Percentiles rank a stretch among this genome's conserved stretches.
These are phyloP conservation scores for Pristionchus maxplancki DNA, from an alignment of 2,888 invertebrate genomes.

Conservation along the genomic window DNA sequence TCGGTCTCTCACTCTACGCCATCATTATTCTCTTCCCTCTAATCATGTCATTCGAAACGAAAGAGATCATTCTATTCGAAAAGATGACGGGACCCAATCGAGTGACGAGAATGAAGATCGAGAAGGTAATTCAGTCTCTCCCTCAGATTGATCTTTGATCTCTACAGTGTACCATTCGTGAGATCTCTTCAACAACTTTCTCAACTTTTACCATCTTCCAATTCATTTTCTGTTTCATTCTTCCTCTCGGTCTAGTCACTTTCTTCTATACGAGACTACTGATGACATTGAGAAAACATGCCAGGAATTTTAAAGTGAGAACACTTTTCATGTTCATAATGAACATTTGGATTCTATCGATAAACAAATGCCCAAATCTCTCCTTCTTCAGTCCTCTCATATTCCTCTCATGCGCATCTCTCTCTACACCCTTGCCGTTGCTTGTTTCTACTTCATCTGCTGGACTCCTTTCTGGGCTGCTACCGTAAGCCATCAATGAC, in stretches of 20 bases:
- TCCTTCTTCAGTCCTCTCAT: conserved; percentile 69
- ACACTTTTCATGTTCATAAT: neutral
- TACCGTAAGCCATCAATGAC: conserved; percentile 59
- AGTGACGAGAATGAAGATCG: conserved; percentile 74
- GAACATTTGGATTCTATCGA: too few species aligned
- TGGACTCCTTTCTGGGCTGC: conserved; percentile 76
- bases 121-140: conserved; percentile 55
- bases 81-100: conserved; percentile 71
- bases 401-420: conserved; percentile 76
- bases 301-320: conserved; percentile 72
- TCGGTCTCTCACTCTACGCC: conserved; percentile 73
- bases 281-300: conserved; percentile 71
- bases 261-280: conserved; percentile 74
- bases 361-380: too few species aligned
- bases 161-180: conserved; percentile 70
- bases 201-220: conserved; percentile 67
- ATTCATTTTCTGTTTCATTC: conserved; percentile 74
- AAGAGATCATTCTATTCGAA: conserved; percentile 75
- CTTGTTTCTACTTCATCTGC: conserved; percentile 76
- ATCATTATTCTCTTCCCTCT: conserved; percentile 73
- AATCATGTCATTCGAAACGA: conserved; percentile 74
- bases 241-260: conserved; percentile 73
- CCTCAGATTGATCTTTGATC: neutral
- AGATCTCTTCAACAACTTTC: conserved; percentile 69
- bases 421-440: conserved; percentile 75